Evolutionary conservation across 2,797 vertebrate species (phyloP).

Genomic region (Cuniculus paca): DNA sequence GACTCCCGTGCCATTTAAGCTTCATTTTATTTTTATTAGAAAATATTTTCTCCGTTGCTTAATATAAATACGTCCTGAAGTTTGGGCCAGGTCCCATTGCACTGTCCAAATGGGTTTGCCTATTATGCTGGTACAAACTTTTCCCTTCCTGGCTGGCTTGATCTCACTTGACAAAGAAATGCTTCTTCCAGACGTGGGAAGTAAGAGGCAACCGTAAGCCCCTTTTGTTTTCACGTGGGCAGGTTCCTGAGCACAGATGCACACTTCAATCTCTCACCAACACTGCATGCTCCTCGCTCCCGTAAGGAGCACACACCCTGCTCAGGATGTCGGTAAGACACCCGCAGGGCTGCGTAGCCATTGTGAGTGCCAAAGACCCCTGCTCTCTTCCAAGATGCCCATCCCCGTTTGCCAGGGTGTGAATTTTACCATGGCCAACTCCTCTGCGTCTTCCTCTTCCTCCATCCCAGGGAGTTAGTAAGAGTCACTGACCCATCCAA

Average conservation of each 20-base stretch:
- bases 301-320: neutral
- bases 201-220: neutral
- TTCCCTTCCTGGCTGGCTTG: neutral
- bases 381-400: neutral
- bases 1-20: slow-evolving; percentile 62
- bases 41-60: slow-evolving; percentile 14
- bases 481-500: neutral
- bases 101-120: neutral
- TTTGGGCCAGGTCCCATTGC: neutral
- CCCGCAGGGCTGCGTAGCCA: neutral
- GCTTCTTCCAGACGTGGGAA: neutral
- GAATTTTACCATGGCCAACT: neutral
- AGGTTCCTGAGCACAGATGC: neutral
- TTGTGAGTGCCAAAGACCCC: neutral
- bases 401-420: neutral
- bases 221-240: neutral
- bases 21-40: slow-evolving; percentile 73
- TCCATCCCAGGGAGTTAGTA: neutral
- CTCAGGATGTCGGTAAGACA: neutral
- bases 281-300: neutral
- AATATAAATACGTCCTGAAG: neutral
- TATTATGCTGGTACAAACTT: neutral
- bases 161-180: neutral
- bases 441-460: neutral
- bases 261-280: slow-evolving; percentile 55